Evolutionary conservation across 2,797 vertebrate species (phyloP).

Genomic region (Rhinella marina): DNA sequence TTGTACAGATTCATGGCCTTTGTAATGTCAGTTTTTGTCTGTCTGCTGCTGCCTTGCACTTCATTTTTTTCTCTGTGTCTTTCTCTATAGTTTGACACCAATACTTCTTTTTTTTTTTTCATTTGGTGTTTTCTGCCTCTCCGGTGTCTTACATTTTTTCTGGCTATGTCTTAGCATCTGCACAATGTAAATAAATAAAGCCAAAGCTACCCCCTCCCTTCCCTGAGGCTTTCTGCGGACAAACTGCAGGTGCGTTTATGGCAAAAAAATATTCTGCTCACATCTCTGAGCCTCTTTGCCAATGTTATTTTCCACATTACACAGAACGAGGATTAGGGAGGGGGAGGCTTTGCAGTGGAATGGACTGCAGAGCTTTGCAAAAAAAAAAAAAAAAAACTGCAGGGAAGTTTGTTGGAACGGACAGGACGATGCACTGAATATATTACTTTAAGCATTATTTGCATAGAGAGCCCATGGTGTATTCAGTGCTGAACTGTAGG

Average conservation of each 20-base stretch:
- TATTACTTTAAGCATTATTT: slow-evolving; percentile 34
- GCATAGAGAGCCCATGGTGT: slow-evolving; percentile 8
- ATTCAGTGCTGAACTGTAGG: slow-evolving; percentile 19
- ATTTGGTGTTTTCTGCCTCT: slow-evolving; percentile 10
- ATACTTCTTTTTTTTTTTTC: slow-evolving; percentile 1
- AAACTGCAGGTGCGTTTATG: slow-evolving; percentile 63
- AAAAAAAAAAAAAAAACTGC: slow-evolving; percentile 51
- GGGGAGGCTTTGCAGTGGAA: slow-evolving; percentile 60
- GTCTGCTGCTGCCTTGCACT: not conserved
- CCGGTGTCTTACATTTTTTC: slow-evolving; percentile 42
- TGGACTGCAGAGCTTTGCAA: slow-evolving; percentile 58
- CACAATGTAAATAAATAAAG: slow-evolving; percentile 63
- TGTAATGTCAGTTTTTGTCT: slow-evolving; percentile 29
- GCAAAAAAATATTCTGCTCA: slow-evolving; percentile 63
- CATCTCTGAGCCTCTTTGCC: slow-evolving; percentile 59
- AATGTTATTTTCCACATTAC: slow-evolving; percentile 63
- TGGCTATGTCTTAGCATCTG: slow-evolving; percentile 55
- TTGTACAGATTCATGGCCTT: slow-evolving; percentile 29
- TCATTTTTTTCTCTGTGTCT: not conserved
- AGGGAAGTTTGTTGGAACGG: slow-evolving; percentile 39
- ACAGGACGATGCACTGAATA: slow-evolving; percentile 10
- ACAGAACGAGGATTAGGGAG: slow-evolving; percentile 57
- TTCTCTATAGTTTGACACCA: slow-evolving; percentile 14
- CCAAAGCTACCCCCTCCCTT: slow-evolving; percentile 48
- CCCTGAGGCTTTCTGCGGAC: slow-evolving; percentile 62